Evolutionary conservation across 2,888 invertebrate species (phyloP).

Genomic region (Myopa testacea): DNA sequence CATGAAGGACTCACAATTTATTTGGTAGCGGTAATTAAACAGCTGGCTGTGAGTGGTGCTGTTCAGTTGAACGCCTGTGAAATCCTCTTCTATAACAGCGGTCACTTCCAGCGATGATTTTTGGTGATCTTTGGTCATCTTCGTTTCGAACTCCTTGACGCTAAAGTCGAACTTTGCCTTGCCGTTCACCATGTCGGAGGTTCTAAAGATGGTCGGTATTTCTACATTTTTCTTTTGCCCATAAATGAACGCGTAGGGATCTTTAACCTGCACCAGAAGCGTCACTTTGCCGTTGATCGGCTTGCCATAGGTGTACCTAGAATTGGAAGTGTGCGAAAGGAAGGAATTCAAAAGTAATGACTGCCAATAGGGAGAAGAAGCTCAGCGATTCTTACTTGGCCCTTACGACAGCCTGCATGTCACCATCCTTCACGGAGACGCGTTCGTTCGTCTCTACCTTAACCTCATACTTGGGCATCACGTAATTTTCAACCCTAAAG

Average conservation of each 20-base stretch:
- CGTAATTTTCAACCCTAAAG: conserved; percentile 85
- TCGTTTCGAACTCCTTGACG: conserved; percentile 56
- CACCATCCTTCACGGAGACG: conserved; percentile 84
- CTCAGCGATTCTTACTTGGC: conserved; percentile 68
- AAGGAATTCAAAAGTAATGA: too few relatives aligned
- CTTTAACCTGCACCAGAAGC: conserved; percentile 77
- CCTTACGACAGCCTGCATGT: conserved; percentile 80
- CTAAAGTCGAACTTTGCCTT: conserved; percentile 61
- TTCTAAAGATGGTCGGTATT: conserved; percentile 53
- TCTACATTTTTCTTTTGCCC: conserved; percentile 32
- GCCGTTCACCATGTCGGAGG: conserved; percentile 59
- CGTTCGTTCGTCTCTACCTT: conserved; percentile 84
- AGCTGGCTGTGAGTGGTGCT: conserved; percentile 79
- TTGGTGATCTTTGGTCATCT: conserved; percentile 46
- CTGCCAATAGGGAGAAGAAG: not conserved
- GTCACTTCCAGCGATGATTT: conserved; percentile 71
- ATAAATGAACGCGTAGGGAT: conserved; percentile 36
- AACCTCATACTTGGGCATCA: conserved; percentile 92
- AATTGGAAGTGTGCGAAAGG: not conserved
- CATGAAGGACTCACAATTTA: conserved; percentile 76
- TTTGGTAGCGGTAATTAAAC: conserved; percentile 81
- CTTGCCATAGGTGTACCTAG: conserved; percentile 79
- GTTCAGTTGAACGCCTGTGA: conserved; percentile 85
- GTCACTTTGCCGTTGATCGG: conserved; percentile 89
- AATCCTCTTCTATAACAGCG: conserved; percentile 89